phyloP scores from a whole-genome alignment of 2,797 vertebrate genomes.

The Sebastiscus albofasciatus region DNA sequence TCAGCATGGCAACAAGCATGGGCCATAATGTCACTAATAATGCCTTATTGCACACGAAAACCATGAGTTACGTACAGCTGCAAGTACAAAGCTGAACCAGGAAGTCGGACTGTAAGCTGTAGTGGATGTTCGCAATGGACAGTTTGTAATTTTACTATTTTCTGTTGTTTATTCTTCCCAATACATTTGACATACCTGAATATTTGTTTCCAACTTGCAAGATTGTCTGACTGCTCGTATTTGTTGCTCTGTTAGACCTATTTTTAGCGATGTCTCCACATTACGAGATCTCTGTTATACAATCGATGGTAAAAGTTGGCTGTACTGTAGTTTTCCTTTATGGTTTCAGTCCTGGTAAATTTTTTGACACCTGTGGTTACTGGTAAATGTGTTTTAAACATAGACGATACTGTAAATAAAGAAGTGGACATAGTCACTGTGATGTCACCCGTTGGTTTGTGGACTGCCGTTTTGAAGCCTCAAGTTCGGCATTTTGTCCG shows the following conservation, averaged over 20 bases:
- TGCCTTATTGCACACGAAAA: neutral
- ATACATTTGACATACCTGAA: neutral
- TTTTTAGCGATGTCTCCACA: too few species aligned
- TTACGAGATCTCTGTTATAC: neutral
- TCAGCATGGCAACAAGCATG: neutral
- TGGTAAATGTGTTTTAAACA: neutral
- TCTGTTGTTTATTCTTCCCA: neutral
- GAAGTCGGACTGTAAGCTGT: neutral
- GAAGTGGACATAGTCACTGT: too few species aligned
- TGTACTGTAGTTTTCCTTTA: too few species aligned
- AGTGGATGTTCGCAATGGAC: neutral
- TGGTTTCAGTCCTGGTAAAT: too few species aligned
- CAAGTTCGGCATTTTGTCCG: too few species aligned
- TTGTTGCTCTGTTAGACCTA: neutral
- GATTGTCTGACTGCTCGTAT: neutral
- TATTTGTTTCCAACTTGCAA: neutral
- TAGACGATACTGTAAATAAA: too few species aligned
- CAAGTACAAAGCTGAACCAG: neutral
- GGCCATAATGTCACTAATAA: neutral
- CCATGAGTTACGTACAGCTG: neutral
- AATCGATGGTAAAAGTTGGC: neutral
- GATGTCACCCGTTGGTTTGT: too few species aligned
- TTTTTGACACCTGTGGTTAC: too few species aligned
- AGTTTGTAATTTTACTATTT: neutral
- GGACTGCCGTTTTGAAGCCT: too few species aligned